phyloP scores from a whole-genome alignment of 2,797 vertebrate genomes.

The Enteromius unitaeniatus region DNA sequence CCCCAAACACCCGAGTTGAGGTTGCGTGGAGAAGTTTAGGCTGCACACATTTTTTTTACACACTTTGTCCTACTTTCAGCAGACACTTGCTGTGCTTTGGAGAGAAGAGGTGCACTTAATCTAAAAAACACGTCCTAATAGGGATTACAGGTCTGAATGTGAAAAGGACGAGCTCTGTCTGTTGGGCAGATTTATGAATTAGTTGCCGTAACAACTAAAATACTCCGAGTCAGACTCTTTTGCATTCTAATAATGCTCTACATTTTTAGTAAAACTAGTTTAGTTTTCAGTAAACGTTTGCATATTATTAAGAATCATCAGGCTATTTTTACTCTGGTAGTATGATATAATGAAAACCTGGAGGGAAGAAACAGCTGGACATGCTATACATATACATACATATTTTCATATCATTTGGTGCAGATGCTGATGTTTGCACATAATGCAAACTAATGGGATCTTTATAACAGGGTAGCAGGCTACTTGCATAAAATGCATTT shows the following conservation, averaged over 20 bases:
- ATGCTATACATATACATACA: too few relatives aligned
- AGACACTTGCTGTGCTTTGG: slow-evolving; percentile 2
- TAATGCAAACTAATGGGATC: background rate
- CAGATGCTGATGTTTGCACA: background rate
- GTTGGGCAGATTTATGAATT: background rate
- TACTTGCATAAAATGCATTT: background rate
- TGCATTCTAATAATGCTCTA: background rate
- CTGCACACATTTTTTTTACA: too few relatives aligned
- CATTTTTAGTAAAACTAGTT: background rate
- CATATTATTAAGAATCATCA: background rate
- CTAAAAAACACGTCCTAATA: slow-evolving; percentile 21
- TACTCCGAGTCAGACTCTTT: background rate
- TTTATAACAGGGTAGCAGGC: background rate
- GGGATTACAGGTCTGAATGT: slow-evolving; percentile 32
- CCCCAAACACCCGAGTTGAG: too few relatives aligned
- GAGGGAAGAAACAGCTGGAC: background rate
- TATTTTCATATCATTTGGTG: background rate
- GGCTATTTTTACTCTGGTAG: background rate
- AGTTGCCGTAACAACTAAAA: background rate
- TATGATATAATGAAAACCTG: background rate
- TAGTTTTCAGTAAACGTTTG: background rate
- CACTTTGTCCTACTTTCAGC: background rate
- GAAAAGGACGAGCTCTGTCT: background rate
- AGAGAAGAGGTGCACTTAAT: slow-evolving; percentile 28
- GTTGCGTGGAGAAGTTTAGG: background rate